Percentiles rank a stretch among this genome's conserved stretches.
Conservation (phyloP, 2,797 vertebrate species). For the Florisuga fusca region DNA sequence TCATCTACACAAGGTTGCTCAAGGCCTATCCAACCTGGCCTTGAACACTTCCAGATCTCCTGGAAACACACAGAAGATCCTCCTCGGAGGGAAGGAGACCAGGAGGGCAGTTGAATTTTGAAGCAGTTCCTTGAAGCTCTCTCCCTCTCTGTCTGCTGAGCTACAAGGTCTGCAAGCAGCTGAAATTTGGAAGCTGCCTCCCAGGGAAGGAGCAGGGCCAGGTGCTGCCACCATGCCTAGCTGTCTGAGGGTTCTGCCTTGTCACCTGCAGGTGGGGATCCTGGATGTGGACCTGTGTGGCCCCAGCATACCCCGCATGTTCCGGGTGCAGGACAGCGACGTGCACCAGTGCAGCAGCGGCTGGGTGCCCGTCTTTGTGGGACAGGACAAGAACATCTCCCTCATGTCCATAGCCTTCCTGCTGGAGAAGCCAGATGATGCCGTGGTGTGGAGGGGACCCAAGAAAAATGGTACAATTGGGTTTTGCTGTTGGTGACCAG, state of each 20-base stretch:
- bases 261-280: constrained; percentile 88
- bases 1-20: no score
- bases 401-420: constrained; percentile 97
- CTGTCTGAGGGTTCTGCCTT: not conserved
- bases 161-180: not conserved
- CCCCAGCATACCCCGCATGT: constrained; percentile 95
- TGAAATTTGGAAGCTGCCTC: accelerated
- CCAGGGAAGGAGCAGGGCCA: accelerated
- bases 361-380: constrained; percentile 93
- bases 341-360: constrained; percentile 94
- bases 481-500: not conserved
- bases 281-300: constrained; percentile 95
- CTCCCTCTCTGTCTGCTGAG: not conserved
- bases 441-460: constrained; percentile 95
- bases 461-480: constrained; percentile 88
- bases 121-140: not conserved
- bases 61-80: not conserved
- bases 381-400: constrained; percentile 84
- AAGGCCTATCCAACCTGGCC: no score
- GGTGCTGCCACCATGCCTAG: accelerated
- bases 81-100: not conserved
- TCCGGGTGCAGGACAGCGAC: constrained; percentile 78
- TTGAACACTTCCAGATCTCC: no score
- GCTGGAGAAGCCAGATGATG: constrained; percentile 90
- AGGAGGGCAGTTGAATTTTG: not conserved